phyloP scores from a whole-genome alignment of 2,888 invertebrate species.

The Drosophila algonquin region DNA sequence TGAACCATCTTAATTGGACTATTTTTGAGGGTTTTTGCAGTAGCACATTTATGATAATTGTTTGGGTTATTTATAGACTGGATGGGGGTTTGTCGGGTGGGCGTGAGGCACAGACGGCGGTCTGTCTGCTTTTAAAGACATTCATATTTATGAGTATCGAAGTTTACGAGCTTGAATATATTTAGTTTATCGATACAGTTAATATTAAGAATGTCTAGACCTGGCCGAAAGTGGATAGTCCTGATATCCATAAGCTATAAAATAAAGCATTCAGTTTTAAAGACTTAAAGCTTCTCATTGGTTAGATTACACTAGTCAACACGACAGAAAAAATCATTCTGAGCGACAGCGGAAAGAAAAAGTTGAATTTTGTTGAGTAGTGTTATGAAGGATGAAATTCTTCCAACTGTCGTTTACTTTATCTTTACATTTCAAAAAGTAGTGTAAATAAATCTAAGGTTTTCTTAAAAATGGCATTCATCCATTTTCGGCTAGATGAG shows the following conservation, averaged over 20 bases:
- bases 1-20: conserved; percentile 51
- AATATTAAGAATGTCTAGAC: conserved; percentile 33
- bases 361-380: no score
- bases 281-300: no score
- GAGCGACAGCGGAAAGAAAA: no score
- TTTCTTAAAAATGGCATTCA: conserved; percentile 12
- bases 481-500: conserved; percentile 9
- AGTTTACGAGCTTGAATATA: conserved; percentile 17
- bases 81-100: neutral
- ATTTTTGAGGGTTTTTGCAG: conserved; percentile 27
- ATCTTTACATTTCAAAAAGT: neutral
- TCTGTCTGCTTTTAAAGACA: conserved; percentile 23
- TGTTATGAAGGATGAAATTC: no score
- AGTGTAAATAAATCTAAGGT: conserved; percentile 11
- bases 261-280: neutral
- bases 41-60: conserved; percentile 62
- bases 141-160: conserved; percentile 51
- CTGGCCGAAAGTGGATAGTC: conserved; percentile 12
- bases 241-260: conserved; percentile 3
- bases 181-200: conserved; percentile 34
- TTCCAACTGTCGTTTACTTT: neutral
- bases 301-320: no score
- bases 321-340: no score
- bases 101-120: conserved; percentile 3
- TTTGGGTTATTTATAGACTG: conserved; percentile 13